Evolutionary conservation across 2,797 vertebrate species (phyloP), one percentile per base, ranked within the genome.

Genomic region (Monodelphis domestica): DNA sequence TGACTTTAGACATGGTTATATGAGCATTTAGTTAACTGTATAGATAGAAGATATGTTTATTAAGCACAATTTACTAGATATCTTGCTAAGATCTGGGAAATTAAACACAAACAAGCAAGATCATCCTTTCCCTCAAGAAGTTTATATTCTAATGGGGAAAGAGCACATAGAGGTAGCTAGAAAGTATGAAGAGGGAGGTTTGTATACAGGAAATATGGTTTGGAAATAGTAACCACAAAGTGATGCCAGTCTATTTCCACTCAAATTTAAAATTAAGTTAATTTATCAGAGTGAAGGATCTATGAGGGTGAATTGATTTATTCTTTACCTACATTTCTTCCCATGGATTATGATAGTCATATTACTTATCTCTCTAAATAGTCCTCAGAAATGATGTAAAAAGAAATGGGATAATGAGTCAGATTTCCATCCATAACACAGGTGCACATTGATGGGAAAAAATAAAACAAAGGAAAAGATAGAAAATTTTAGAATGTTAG

Each of bases 371-470:
- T 2, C 53, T 95, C 90, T 6, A 54, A 52, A 91, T 89, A 3
- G 21, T 17, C 4, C 9, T 88, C 4, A 89, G 17, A 84, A 26
- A 55, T 55, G 6, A 55, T 55, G 54, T n/a, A 55, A 55, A 55
- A 55, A 91, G 0, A 26, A 54, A 94, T 56, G 57, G 87, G 89
- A 38, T n/a, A 90, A 89, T 87, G 52, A 78, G 1, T 87, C 12
- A 90, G 4, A 90, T 52, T 54, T 94, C 14, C 28, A 90, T 55
- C 93, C 24, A 89, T 54, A 21, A 93, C 12, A 52, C 53, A 91
- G 5, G 6, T 88, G 4, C 84, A 92, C 3, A 91, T 9, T 55
- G 54, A 6, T 24, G 24, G 15, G 54, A 26, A 55, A 55, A 55
- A 55, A n/a, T 5, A 26, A 24, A 26, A 55, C 0, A 55, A 55